Base-by-base conservation (phyloP, 2,797 vertebrate species). In the Phrynocephalus forsythii region DNA sequence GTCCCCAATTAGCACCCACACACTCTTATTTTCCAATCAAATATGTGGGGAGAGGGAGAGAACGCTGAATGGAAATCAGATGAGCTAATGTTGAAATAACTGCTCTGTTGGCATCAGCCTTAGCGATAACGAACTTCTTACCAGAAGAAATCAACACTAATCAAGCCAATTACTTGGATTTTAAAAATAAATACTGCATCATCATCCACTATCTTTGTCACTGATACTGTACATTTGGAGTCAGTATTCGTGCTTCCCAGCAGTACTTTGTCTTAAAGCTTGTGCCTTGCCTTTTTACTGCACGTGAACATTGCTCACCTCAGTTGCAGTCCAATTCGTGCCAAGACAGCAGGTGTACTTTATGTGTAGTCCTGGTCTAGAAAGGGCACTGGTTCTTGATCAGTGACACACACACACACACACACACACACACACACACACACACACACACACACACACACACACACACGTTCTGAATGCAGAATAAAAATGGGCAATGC, bases 11-110 rank as follows among this genome's bases (percentile, higher is more conserved):
- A 38, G 79, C 75, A 83, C 44, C 67, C 26, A 48, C 26, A 78
- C 28, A 71, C 18, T 26, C n/a, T 83, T 86, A 82, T 86, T 71
- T 86, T 86, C 67, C 67, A 83, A 30, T 75, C 67, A 86, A 72
- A 86, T 68, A 73, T 67, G 50, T 1, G 2, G 66, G 38, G 73
- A n/a, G 1, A 5, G 20, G 66, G 6, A 44, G 33, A 50, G 24
- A 48, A 66, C 16, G n/a, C 2, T 72, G 50, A 86, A 79, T 83
- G 66, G 22, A 89, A 89, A 86, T 33, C 52, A 78, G 79, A 77
- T 83, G 44, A 86, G 60, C 75, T 20, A 50, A 22, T 71, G 22
- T 16, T 44, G 22, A 69, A 50, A 8, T 33, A 66, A 78, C n/a
- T 24, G 7, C 82, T 89, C 68, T 28, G 30, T 52, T 86, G 84